Percentiles rank a stretch among this genome's conserved stretches.
Evolutionary conservation across 2,888 invertebrate genomes (phyloP).

Genomic region (Gisinianus flammeolus): DNA sequence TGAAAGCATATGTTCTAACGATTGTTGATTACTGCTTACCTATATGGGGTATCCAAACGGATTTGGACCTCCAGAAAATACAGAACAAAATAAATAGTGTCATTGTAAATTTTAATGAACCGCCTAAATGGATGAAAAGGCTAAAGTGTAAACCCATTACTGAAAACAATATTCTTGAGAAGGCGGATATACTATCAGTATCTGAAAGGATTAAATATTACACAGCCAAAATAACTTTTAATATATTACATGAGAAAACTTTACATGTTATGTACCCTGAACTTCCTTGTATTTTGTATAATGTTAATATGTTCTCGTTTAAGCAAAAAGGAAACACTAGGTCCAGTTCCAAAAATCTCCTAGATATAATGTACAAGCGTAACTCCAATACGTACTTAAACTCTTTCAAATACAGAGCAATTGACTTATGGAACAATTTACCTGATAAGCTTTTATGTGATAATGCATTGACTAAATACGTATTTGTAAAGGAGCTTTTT

Average conservation of each 20-base stretch:
- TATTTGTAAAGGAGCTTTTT: no score
- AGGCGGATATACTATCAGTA: neutral
- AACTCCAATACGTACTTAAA: neutral
- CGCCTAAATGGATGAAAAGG: neutral
- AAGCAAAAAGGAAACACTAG: neutral
- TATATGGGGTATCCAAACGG: neutral
- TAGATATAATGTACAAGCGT: neutral
- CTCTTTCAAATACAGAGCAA: neutral
- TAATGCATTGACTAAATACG: no score
- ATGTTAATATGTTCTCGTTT: neutral
- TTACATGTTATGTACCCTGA: no score
- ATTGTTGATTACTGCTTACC: slow-evolving; percentile 20
- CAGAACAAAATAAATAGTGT: slow-evolving; percentile 6
- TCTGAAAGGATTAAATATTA: neutral
- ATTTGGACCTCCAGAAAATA: neutral
- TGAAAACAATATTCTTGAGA: slow-evolving; percentile 1
- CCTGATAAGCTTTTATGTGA: neutral
- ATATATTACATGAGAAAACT: neutral
- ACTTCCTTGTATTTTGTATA: neutral
- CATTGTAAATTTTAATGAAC: neutral
- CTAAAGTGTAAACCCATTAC: neutral
- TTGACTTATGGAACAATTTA: neutral
- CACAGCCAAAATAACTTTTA: neutral
- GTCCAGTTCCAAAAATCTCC: neutral
- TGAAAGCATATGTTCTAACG: slow-evolving; percentile 19